A percentile compares a stretch with the other conserved stretches of the same genome.
phyloP scores from a whole-genome alignment of 2,888 invertebrate species.

The Lysandra coridon region DNA sequence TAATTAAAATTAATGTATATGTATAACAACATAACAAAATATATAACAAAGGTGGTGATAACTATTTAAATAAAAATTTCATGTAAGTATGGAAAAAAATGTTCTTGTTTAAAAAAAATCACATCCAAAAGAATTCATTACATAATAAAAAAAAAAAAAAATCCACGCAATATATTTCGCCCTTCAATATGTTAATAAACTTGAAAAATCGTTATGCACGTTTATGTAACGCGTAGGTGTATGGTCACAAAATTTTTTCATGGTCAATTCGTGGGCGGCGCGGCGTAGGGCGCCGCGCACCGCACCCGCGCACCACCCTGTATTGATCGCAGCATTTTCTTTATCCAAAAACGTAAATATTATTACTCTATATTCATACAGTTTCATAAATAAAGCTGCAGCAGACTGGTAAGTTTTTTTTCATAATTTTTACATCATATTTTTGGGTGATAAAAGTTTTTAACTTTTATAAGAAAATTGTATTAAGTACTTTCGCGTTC shows the following conservation, averaged over 20 bases:
- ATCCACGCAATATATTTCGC: neutral
- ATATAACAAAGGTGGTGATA: neutral
- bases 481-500: too few species aligned
- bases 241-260: slow-evolving; percentile 46
- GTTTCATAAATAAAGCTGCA: slow-evolving; percentile 15
- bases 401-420: neutral
- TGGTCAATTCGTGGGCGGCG: slow-evolving; percentile 63
- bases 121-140: neutral
- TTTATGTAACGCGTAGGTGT: slow-evolving; percentile 16
- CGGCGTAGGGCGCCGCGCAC: slow-evolving; percentile 43
- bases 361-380: slow-evolving; percentile 48
- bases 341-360: slow-evolving; percentile 65
- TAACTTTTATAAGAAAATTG: too few species aligned
- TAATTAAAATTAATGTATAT: neutral
- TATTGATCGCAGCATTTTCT: slow-evolving; percentile 74
- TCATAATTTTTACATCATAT: neutral
- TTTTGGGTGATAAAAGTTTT: neutral
- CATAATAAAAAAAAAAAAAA: neutral
- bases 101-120: too few species aligned
- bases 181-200: neutral
- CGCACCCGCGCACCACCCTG: slow-evolving; percentile 61
- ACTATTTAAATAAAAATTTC: neutral
- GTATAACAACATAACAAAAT: neutral
- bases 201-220: neutral
- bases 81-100: too few species aligned